These are phyloP conservation scores for Onychomys arenicola DNA, from an alignment of 2,797 vertebrate species.

Conservation along the genomic window DNA sequence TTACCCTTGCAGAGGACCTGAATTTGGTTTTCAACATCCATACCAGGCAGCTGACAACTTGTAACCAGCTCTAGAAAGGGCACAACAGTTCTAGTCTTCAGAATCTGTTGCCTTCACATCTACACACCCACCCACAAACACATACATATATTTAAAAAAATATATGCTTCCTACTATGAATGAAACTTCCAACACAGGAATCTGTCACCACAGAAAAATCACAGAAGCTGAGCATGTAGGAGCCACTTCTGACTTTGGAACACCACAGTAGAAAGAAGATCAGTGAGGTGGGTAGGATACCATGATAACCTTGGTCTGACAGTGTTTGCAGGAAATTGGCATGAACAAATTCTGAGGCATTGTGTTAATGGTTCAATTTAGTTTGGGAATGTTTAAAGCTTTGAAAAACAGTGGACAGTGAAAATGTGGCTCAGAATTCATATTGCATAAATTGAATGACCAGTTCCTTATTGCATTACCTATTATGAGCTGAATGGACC, in stretches of 20 bases:
- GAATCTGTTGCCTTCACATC: not conserved
- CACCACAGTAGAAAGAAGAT: not conserved
- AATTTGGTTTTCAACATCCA: not conserved
- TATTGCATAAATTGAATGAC: not conserved
- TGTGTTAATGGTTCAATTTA: not conserved
- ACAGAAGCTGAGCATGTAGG: not conserved
- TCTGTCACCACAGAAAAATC: not conserved
- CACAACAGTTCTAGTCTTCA: not conserved
- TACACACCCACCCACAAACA: not conserved
- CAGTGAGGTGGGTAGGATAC: not conserved
- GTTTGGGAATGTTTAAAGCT: not conserved
- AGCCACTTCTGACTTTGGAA: not conserved
- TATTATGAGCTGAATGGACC: not conserved
- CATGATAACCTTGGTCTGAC: not conserved
- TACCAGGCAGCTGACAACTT: not conserved
- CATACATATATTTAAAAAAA: not conserved
- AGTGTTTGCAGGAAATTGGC: not conserved
- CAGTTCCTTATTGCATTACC: not conserved
- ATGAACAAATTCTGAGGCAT: not conserved
- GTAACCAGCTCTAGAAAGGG: not conserved
- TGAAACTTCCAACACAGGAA: not conserved
- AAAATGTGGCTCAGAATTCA: not conserved
- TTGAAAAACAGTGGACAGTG: not conserved
- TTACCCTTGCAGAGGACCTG: not conserved
- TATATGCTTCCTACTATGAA: not conserved